Percentiles rank a stretch among this genome's conserved stretches.
These are phyloP conservation scores for Pipa parva DNA, from an alignment of 2,113 vertebrate genomes.

Conservation along the genomic window DNA sequence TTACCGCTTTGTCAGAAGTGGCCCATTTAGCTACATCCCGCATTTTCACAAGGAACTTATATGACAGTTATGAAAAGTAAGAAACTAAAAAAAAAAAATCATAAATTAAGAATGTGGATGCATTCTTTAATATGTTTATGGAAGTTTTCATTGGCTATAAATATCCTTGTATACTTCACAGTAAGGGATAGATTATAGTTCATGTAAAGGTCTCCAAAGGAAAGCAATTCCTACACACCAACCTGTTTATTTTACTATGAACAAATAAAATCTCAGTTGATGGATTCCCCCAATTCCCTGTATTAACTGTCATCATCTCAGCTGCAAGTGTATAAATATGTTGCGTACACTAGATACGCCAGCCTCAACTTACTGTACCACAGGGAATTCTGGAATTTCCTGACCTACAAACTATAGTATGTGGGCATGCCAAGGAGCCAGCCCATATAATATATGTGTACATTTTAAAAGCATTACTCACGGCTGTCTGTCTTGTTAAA, in stretches of 20 bases:
- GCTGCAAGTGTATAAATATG: not conserved
- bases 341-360: not conserved
- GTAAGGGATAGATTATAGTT: no score
- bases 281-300: not conserved
- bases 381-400: slow-evolving; percentile 24
- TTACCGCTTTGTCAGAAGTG: no score
- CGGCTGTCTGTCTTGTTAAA: no score
- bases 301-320: not conserved
- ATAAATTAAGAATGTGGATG: no score
- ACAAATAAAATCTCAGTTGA: not conserved
- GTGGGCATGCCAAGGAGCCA: not conserved
- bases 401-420: slow-evolving; percentile 14
- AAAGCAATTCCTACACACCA: not conserved
- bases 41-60: no score
- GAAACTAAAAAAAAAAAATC: no score
- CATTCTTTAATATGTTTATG: no score
- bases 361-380: not conserved
- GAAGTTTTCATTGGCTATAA: no score
- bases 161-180: no score
- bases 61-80: no score
- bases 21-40: no score
- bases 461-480: not conserved
- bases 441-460: not conserved
- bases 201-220: no score
- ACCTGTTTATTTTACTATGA: not conserved